Base-by-base conservation (phyloP, 2,888 invertebrate genomes). In the Zele albiditarsus region DNA sequence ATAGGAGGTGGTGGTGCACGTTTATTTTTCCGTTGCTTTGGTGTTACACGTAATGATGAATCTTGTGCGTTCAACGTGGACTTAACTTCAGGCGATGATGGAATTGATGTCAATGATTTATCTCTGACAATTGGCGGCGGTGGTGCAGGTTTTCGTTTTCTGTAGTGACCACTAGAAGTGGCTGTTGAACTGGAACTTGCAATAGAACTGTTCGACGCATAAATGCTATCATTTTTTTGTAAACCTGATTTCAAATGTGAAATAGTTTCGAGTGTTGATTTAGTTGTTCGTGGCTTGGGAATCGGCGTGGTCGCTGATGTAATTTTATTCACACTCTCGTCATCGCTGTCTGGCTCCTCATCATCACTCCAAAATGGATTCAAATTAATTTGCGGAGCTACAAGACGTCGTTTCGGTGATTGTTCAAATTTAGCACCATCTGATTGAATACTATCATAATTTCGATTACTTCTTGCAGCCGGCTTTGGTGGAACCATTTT, bases 341-440 rank as follows among this genome's bases (percentile, higher is more conserved):
- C 78, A 60, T 83, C 84, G 67, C 80, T 83, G 16, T 80, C 78
- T 6, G 46, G 62, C 80, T 94, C 94, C 81, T 94, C 94, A 38
- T 92, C 93, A 82, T 94, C 94, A 78, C 93, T 93, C 91, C 93
- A 94, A 86, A 95, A 95, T 0, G 95, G 95, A 91, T 95, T 95
- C 23, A 91, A 84, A 82, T 87, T 91, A 58, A 91, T 90, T 14
- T 91, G 92, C 20, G 92, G 91, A 46, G 92, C 92, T 57, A 91
- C 89, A 38, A 91, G 85, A 82, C 81, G 80, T 70, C 87, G 83
- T 62, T 83, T 89, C 27, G 80, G 75, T 25, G 83, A 80, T 14
- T 78, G 73, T 14, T 63, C 74, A 6, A 68, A 66, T n/a, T 58
- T 73, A 81, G 80, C 58, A 73, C 82, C 31, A 73, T 77, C 27